These are phyloP conservation scores for Myoxocephalus aenaeus DNA, from an alignment of 2,797 vertebrate genomes.

Conservation along the genomic window DNA sequence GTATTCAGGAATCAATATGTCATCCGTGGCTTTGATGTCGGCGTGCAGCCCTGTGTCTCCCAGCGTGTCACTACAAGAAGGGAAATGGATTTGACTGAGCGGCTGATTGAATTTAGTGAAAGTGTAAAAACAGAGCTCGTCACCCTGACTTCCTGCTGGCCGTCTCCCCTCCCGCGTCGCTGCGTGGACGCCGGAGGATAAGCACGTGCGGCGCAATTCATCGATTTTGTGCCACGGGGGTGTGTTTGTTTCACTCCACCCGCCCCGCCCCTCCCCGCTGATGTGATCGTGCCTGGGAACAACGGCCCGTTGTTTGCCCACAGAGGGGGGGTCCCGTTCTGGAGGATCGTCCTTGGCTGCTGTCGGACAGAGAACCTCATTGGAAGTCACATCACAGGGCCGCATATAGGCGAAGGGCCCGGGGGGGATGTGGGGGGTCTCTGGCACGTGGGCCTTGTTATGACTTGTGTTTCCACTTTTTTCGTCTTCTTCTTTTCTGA, in stretches of 20 bases:
- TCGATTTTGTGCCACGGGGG: constrained; percentile 31
- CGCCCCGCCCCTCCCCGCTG: constrained; percentile 1
- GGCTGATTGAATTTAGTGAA: constrained; percentile 40
- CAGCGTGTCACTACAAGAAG: background rate
- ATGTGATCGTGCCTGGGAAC: constrained; percentile 41
- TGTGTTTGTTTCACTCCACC: constrained; percentile 40
- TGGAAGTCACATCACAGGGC: constrained; percentile 65
- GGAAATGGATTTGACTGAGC: constrained; percentile 31
- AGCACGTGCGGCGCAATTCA: constrained; percentile 22
- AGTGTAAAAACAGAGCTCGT: constrained; percentile 31
- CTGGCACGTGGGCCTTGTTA: background rate
- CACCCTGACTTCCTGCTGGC: constrained; percentile 25
- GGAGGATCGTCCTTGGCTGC: constrained; percentile 36
- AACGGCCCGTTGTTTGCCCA: constrained; percentile 45
- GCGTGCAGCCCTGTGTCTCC: background rate
- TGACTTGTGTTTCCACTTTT: constrained; percentile 1
- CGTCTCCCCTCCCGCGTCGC: background rate
- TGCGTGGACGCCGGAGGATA: constrained; percentile 18
- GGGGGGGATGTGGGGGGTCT: background rate
- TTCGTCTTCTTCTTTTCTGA: too few relatives aligned
- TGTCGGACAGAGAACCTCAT: constrained; percentile 57
- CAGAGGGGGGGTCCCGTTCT: constrained; percentile 19
- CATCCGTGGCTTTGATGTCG: constrained; percentile 33
- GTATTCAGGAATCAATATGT: constrained; percentile 48
- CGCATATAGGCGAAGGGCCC: constrained; percentile 33